These are phyloP conservation scores for Entosphenus tridentatus DNA, from an alignment of 2,113 vertebrate genomes.

Conservation along the genomic window DNA sequence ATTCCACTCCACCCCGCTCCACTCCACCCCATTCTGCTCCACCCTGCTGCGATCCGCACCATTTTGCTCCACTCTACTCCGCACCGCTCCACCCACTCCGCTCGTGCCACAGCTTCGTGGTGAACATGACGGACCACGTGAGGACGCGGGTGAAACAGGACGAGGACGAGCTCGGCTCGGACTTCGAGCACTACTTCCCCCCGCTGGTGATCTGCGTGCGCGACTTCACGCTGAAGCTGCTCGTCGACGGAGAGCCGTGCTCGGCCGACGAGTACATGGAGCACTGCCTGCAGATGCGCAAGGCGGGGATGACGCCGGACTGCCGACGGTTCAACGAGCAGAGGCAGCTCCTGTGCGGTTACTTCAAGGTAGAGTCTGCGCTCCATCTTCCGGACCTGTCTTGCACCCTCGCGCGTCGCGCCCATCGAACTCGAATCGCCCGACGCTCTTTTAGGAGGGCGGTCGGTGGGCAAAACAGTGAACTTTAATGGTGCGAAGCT, in stretches of 20 bases:
- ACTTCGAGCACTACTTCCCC: conserved; percentile 24
- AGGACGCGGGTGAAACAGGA: neutral
- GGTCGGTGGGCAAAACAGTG: too few species aligned
- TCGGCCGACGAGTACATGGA: conserved; percentile 16
- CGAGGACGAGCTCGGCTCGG: conserved; percentile 8
- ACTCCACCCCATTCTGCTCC: too few species aligned
- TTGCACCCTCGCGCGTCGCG: too few species aligned
- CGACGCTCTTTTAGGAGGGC: too few species aligned
- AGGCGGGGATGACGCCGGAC: neutral
- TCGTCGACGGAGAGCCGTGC: conserved; percentile 7
- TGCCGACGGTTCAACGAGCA: conserved; percentile 5
- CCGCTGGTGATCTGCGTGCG: conserved; percentile 26
- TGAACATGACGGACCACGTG: conserved; percentile 1
- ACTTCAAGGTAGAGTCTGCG: too few species aligned
- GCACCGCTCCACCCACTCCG: too few species aligned
- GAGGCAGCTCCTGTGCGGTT: neutral
- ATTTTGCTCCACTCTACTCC: too few species aligned
- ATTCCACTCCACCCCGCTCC: too few species aligned
- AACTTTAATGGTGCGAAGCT: too few species aligned
- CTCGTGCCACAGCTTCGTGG: neutral
- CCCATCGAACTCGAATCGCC: too few species aligned
- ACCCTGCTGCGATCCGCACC: too few species aligned
- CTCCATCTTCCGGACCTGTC: too few species aligned
- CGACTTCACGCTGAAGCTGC: conserved; percentile 21
- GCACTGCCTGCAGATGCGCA: conserved; percentile 10